Evolutionary conservation across 2,797 vertebrate genomes (phyloP).

Genomic region (Cynodonichthys magdalenae): DNA sequence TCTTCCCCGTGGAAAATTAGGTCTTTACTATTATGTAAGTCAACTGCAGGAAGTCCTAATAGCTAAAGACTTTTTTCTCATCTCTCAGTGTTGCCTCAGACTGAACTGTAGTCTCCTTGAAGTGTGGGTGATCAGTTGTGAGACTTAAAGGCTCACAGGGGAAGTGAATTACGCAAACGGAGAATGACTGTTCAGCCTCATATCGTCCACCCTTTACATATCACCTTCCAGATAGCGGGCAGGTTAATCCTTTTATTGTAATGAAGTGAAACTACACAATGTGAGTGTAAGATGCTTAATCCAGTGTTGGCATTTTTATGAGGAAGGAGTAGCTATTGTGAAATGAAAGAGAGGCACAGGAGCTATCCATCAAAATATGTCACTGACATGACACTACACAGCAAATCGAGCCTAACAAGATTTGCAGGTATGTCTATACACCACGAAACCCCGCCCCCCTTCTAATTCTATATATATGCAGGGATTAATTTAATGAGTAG

Average conservation of each 20-base stretch:
- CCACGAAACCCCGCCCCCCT: conserved; percentile 1
- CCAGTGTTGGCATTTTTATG: conserved; percentile 75
- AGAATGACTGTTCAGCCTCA: conserved; percentile 66
- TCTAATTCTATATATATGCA: conserved; percentile 4
- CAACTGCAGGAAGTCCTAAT: conserved; percentile 55
- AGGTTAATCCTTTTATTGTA: conserved; percentile 86
- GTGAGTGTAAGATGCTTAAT: conserved; percentile 72
- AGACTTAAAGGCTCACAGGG: conserved; percentile 32
- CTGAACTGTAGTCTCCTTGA: conserved; percentile 14
- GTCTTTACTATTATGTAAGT: conserved; percentile 59
- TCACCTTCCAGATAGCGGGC: conserved; percentile 54
- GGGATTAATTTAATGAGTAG: conserved; percentile 1
- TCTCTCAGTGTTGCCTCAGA: conserved; percentile 23
- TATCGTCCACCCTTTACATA: conserved; percentile 45
- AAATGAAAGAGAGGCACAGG: conserved; percentile 40
- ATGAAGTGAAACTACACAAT: conserved; percentile 79
- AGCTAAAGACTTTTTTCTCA: conserved; percentile 58
- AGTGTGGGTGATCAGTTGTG: conserved; percentile 58
- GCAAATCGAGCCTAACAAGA: conserved; percentile 54
- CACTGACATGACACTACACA: conserved; percentile 62
- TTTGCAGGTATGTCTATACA: conserved; percentile 21
- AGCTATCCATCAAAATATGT: conserved; percentile 66
- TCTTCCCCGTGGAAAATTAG: conserved; percentile 39
- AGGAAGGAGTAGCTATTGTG: conserved; percentile 62
- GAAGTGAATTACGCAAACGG: conserved; percentile 60